phyloP scores from a whole-genome alignment of 2,888 invertebrate species.

The Netelia virgata region DNA sequence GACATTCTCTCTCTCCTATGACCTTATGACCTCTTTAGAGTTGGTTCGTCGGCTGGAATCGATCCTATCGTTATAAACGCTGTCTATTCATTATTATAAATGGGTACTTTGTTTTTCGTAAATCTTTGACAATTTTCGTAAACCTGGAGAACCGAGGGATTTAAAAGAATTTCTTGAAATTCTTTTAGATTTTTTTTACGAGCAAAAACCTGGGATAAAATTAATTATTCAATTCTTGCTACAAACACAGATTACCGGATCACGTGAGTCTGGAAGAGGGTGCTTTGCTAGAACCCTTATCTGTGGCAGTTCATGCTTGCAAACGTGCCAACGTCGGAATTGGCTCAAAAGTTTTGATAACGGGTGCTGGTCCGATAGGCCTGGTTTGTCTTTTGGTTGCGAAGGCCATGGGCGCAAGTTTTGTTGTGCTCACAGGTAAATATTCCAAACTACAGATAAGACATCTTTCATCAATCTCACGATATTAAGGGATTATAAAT shows the following conservation, averaged over 20 bases:
- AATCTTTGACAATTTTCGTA: too few relatives aligned
- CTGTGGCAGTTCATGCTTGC: conserved; percentile 98
- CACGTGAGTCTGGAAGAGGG: conserved; percentile 97
- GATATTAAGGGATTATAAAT: too few relatives aligned
- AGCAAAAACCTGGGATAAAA: too few relatives aligned
- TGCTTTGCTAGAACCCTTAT: conserved; percentile 96
- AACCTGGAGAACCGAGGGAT: too few relatives aligned
- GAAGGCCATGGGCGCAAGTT: conserved; percentile 93
- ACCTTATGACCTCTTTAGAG: not conserved
- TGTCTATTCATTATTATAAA: too few relatives aligned
- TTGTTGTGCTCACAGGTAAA: conserved; percentile 91
- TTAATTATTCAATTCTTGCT: too few relatives aligned
- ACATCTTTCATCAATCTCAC: too few relatives aligned
- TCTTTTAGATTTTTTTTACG: too few relatives aligned
- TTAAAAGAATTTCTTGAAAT: too few relatives aligned
- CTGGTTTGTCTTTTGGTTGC: conserved; percentile 92
- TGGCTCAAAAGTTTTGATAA: conserved; percentile 90
- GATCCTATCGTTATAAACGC: not conserved
- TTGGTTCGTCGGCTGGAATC: not conserved
- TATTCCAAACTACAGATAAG: conserved; percentile 1
- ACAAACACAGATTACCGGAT: conserved; percentile 90
- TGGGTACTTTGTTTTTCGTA: too few relatives aligned
- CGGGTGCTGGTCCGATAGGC: conserved; percentile 96
- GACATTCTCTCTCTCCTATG: not conserved
- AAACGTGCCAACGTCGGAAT: conserved; percentile 92